These are phyloP conservation scores for Endotricha flammealis DNA, from an alignment of 2,888 invertebrate species.

Conservation along the genomic window DNA sequence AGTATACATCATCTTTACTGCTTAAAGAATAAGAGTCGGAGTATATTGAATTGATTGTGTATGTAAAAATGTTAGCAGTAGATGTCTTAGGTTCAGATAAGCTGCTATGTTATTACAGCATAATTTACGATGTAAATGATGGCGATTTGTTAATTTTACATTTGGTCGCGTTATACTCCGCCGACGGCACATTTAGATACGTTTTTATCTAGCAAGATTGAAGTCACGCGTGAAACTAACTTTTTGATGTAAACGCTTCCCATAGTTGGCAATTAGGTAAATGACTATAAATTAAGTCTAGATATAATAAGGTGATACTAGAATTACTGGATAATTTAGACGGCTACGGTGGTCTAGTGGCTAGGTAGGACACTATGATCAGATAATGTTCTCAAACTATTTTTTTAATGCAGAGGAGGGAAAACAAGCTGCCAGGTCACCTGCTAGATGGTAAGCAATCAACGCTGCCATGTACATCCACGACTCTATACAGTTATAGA, in stretches of 20 bases:
- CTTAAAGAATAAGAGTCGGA: conserved; percentile 15
- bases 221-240: conserved; percentile 19
- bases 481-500: no score
- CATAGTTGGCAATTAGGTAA: background rate
- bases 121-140: conserved; percentile 71
- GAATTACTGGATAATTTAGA: no score
- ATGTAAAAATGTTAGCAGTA: conserved; percentile 26
- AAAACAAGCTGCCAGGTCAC: no score
- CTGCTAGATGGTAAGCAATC: no score
- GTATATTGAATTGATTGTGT: conserved; percentile 10
- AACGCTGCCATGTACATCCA: no score
- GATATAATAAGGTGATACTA: no score
- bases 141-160: conserved; percentile 72
- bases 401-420: no score
- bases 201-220: conserved; percentile 18
- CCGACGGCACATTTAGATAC: conserved; percentile 40
- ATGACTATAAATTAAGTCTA: no score
- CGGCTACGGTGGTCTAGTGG: no score
- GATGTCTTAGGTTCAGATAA: conserved; percentile 69
- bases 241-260: conserved; percentile 2
- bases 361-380: no score
- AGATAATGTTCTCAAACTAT: no score
- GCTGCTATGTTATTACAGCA: conserved; percentile 63
- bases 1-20: conserved; percentile 33
- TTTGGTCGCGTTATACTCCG: conserved; percentile 43